A percentile compares a stretch with the other conserved stretches of the same genome.
Evolutionary conservation across 1,140 invertebrate species (phyloP).

Genomic region (Drosophila prosaltans): DNA sequence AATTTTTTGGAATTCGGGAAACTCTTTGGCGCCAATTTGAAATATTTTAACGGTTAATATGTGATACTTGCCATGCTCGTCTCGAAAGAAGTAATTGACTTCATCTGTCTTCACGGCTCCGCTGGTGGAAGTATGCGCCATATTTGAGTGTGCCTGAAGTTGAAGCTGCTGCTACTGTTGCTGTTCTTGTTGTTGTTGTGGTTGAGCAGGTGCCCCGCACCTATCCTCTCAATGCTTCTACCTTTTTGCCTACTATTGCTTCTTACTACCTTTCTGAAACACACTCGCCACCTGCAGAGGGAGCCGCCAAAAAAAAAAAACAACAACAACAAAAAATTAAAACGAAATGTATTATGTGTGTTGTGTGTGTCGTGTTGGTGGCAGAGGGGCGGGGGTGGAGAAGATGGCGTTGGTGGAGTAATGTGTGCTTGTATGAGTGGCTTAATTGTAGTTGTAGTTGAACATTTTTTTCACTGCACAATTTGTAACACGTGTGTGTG

Average conservation of each 20-base stretch:
- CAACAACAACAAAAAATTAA: constrained; percentile 8
- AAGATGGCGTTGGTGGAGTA: constrained; percentile 1
- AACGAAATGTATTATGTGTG: constrained; percentile 10
- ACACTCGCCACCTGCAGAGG: constrained; percentile 12
- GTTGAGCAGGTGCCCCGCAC: constrained; percentile 34
- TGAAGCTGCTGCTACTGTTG: constrained; percentile 7
- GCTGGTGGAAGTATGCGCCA: constrained; percentile 73
- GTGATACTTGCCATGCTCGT: constrained; percentile 76
- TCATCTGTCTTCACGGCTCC: constrained; percentile 65
- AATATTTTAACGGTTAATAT: constrained; percentile 5
- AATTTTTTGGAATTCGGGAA: neutral
- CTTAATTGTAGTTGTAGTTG: constrained; percentile 25
- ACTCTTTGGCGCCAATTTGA: constrained; percentile 15
- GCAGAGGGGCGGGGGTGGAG: neutral
- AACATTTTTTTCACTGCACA: constrained; percentile 12
- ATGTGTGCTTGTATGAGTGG: constrained; percentile 6
- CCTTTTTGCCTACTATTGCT: constrained; percentile 17
- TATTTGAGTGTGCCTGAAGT: constrained; percentile 43
- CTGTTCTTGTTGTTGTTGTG: constrained; percentile 24
- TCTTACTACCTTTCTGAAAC: constrained; percentile 20
- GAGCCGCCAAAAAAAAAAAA: constrained; percentile 19
- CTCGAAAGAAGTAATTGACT: constrained; percentile 77
- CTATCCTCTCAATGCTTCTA: neutral
- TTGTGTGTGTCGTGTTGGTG: neutral
- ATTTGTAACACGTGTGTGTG: constrained; percentile 20